Evolutionary conservation across 1,140 invertebrate species (phyloP).

Genomic region (Zelostemma sp.): DNA sequence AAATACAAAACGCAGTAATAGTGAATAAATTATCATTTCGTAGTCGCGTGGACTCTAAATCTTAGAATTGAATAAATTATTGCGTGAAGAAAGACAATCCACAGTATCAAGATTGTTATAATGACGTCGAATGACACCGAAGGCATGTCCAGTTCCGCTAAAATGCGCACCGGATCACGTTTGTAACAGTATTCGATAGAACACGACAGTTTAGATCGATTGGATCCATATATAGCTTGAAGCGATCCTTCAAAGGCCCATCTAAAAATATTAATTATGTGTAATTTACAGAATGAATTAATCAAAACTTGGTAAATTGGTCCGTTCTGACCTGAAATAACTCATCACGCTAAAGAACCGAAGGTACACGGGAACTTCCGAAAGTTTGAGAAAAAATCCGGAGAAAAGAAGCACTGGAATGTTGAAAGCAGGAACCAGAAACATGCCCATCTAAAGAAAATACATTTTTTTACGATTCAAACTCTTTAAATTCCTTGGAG

Average conservation of each 20-base stretch:
- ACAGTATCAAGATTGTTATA: constrained; percentile 46
- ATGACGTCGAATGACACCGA: constrained; percentile 46
- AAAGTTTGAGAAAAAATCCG: constrained; percentile 87
- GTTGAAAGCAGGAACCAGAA: constrained; percentile 83
- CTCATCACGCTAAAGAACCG: constrained; percentile 79
- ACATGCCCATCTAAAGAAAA: constrained; percentile 79
- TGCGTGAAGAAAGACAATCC: constrained; percentile 56
- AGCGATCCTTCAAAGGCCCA: constrained; percentile 85
- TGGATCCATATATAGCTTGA: constrained; percentile 80
- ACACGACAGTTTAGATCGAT: constrained; percentile 73
- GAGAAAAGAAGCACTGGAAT: constrained; percentile 89
- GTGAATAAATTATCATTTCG: constrained; percentile 22
- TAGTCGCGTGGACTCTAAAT: constrained; percentile 52
- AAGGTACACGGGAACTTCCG: constrained; percentile 80
- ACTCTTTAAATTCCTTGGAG: no score
- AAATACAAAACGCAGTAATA: not conserved
- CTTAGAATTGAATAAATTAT: constrained; percentile 51
- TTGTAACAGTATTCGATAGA: constrained; percentile 55
- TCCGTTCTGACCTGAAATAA: constrained; percentile 74
- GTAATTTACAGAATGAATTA: constrained; percentile 49
- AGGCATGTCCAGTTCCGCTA: constrained; percentile 59
- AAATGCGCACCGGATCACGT: constrained; percentile 45
- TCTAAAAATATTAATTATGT: constrained; percentile 50
- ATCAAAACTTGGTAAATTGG: not conserved
- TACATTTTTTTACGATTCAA: constrained; percentile 9